Percentiles rank a stretch among this genome's conserved stretches.
Conservation (phyloP, 2,113 vertebrate species). For the Tachysurus vachellii region DNA sequence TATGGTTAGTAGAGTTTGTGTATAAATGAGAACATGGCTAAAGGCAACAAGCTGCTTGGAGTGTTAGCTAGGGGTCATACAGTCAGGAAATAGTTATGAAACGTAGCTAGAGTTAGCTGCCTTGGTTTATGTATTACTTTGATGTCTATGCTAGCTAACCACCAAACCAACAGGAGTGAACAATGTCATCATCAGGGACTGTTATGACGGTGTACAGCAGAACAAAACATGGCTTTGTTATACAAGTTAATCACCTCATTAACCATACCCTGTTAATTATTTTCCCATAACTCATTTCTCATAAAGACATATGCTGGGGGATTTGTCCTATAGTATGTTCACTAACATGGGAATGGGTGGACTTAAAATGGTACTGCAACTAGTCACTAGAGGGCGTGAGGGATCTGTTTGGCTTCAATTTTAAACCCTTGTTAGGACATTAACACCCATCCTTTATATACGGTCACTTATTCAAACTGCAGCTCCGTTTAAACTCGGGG, state of each 20-base stretch:
- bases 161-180: background rate
- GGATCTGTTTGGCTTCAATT: background rate
- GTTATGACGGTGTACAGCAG: background rate
- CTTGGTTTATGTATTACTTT: background rate
- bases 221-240: background rate
- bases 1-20: background rate
- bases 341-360: background rate
- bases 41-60: background rate
- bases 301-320: background rate
- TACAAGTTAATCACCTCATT: background rate
- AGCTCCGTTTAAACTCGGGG: too few relatives aligned
- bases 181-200: background rate
- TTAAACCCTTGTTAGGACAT: background rate
- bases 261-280: too few relatives aligned
- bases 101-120: background rate
- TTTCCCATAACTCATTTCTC: background rate
- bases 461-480: background rate
- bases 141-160: too few relatives aligned
- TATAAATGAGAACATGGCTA: too few relatives aligned
- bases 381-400: background rate
- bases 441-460: background rate
- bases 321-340: background rate
- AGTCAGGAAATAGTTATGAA: background rate
- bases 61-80: background rate
- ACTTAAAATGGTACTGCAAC: background rate